Base-by-base conservation (phyloP, 2,888 invertebrate genomes). In the Orchesellides sinensis region DNA sequence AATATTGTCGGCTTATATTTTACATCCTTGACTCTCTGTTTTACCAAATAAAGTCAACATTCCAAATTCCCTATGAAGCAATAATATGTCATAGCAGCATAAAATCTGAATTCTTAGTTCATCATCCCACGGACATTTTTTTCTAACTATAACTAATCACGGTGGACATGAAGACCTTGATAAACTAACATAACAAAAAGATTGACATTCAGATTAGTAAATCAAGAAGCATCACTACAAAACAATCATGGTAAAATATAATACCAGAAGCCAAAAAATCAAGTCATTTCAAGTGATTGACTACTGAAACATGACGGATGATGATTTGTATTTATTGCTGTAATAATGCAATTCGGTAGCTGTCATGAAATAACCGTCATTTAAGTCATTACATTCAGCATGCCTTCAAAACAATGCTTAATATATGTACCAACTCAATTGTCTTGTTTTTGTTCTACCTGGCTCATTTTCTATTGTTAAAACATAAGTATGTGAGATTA, bases 141-240 rank as follows among this genome's bases (percentile, higher is more conserved):
- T 17, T 17, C 29, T 59, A 14, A n/a, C 21, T 40, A 35, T 32
- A 61, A 61, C 29, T 8, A 56, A 32, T 21, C 6, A 65, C 65
- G 40, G 23, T 21, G 21, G 17, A 52, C 52, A n/a, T 35, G 40
- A 21, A 21, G 59, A 32, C 59, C 59, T 59, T 59, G 59, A 59
- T 17, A 59, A 12, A 59, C 4, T 10, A 29, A 59, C 17, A 59
- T 32, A 32, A 29, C 29, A 59, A 59, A 52, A 40, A 70, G 70
- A 70, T 68, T 56, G 70, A 70, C 70, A 70, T 56, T 49, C 12
- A 56, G 70, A 70, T 70, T 69, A 70, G n/a, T 45, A 65, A 65
- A 21, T 68, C 21, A 69, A 69, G 10, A 27, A 56, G 40, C 40
- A 40, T 2, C 40, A n/a, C 40, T n/a, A n/a, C n/a, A n/a, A n/a